These are phyloP conservation scores for Troides oblongomaculatus DNA, from an alignment of 2,888 invertebrate genomes.

Conservation along the genomic window DNA sequence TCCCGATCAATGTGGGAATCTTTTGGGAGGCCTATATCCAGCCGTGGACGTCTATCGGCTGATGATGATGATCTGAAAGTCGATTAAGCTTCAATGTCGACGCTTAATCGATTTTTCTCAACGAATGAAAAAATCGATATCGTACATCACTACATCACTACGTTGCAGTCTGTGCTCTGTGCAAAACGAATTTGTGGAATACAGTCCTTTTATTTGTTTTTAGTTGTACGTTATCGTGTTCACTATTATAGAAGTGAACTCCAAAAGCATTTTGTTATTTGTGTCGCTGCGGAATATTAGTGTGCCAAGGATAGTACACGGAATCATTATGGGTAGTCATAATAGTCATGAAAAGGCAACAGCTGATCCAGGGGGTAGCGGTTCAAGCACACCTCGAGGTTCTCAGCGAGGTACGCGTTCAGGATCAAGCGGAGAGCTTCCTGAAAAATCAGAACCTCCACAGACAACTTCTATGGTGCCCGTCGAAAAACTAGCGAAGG, in stretches of 20 bases:
- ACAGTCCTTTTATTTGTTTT: constrained; percentile 12
- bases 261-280: neutral
- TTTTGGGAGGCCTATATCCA: no score
- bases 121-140: neutral
- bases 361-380: constrained; percentile 58
- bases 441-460: constrained; percentile 71
- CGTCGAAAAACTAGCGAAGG: constrained; percentile 88
- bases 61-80: no score
- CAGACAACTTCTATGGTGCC: constrained; percentile 83
- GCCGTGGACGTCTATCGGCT: no score
- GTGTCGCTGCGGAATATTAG: neutral
- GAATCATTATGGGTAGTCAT: constrained; percentile 59
- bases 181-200: neutral
- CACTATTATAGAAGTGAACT: neutral
- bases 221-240: neutral
- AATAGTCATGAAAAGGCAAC: constrained; percentile 61
- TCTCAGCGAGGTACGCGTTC: constrained; percentile 74
- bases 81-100: neutral
- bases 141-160: constrained; percentile 5
- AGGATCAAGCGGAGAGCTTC: constrained; percentile 84
- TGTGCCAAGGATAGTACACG: neutral
- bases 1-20: no score
- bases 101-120: neutral
- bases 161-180: constrained; percentile 9
- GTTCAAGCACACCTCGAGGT: constrained; percentile 64